Base-by-base conservation (phyloP, 2,113 vertebrate genomes). In the Daubentonia madagascariensis region DNA sequence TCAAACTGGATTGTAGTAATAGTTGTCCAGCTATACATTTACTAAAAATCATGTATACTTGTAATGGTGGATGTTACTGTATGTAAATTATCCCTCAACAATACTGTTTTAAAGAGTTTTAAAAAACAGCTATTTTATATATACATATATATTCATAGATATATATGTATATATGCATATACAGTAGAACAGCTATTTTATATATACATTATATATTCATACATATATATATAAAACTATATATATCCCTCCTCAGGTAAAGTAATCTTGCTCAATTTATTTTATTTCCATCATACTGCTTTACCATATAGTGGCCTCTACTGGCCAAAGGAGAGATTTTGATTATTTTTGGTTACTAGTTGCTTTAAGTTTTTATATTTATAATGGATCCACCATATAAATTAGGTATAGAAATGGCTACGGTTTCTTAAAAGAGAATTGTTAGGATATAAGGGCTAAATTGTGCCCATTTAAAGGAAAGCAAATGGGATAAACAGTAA, bases 281-380 rank as follows among this genome's bases (percentile, higher is more conserved):
- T 81, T 89, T 28, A 50, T 76, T 93, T 84, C 80, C 75, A 3
- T 45, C 40, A 43, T 48, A 76, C 76, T 85, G 65, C 13, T 85
- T 88, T 85, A 89, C 83, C n/a, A 85, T 45, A 96, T 45, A 93
- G 87, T 92, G 95, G 85, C 93, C 95, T 92, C 87, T 96, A 73
- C 68, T 95, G 96, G 94, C 28, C 76, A 91, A 91, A 96, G 59
- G 9, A 91, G 95, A 89, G 54, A 68, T 92, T 84, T 30, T 72
- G 16, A 87, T 84, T 75, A 92, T n/a, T 61, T n/a, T 61, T 83
- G 73, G 68, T 85, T 40, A 78, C 13, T 73, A 52, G 35, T 48
- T 83, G 37, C 35, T 85, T 93, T 8, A 89, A 59, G 9, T 70
- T 57, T 80, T 85, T 63, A 40, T 76, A 84, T 75, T 95, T 85